Base-by-base conservation (phyloP, 2,888 invertebrate genomes). In the Polylopha cassiicola region DNA sequence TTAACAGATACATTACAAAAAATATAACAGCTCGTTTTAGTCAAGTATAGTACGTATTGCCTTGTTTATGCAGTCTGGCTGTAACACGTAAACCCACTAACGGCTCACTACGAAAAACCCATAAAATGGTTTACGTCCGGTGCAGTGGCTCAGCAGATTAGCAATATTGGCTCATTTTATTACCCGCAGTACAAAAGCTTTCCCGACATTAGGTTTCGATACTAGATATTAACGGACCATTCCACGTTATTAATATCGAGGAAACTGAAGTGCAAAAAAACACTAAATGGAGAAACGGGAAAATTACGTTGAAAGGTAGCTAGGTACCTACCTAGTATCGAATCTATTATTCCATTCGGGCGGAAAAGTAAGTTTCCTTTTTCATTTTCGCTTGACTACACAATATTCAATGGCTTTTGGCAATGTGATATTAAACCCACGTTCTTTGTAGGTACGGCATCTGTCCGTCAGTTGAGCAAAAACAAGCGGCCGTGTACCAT, bases 121-220 rank as follows among this genome's bases (percentile, higher is more conserved):
- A 70, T 77, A 71, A 74, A 73, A 66, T 53, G 46, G 58, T 70
- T 70, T 65, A 75, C 61, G 60, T 58, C 51, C 46, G 45, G 47
- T 66, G 59, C 60, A 65, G 46, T 56, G 46, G 55, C 52, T 57
- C 47, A 49, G 47, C 39, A 60, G 63, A 63, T 69, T 64, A 65
- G 47, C 43, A 48, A 60, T 61, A 65, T 60, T 55, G 50, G 44
- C 37, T 9, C 21, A 33, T 32, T 44, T 41, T 36, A 41, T 41
- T 36, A 36, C 36, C 10, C 21, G 13, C 7, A 30, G 15, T 17
- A 30, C 20, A 8, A 17, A 34, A 18, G 34, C 9, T 29, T 29
- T 41, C 8, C 11, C 15, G 29, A 15, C 29, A 34, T 34, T 34
- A 34, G 22, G 29, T 29, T 8, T 2, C 18, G 23, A 16, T 39